Conservation (phyloP, 2,888 invertebrate genomes). For the Protodeltote pygarga region DNA sequence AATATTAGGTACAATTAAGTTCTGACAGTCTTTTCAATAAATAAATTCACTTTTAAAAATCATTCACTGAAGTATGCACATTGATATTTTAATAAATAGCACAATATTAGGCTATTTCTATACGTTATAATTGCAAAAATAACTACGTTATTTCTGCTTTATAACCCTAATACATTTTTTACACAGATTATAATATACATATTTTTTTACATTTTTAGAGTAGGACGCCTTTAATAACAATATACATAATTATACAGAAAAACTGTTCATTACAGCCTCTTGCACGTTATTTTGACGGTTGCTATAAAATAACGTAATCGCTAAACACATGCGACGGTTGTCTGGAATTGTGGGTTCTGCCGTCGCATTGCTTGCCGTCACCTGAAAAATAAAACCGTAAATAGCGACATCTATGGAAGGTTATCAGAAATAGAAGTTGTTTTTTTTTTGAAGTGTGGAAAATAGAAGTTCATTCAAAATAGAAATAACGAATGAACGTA, state of each 20-base stretch:
- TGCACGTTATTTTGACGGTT: slow-evolving; percentile 25
- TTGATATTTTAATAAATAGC: slow-evolving; percentile 31
- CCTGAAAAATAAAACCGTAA: slow-evolving; percentile 66
- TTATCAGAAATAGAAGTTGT: too few relatives aligned
- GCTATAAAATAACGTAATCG: slow-evolving; percentile 28
- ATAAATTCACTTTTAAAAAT: slow-evolving; percentile 53
- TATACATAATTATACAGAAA: slow-evolving; percentile 38
- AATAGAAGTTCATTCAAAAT: background rate
- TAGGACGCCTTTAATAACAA: slow-evolving; percentile 42
- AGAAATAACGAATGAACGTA: too few relatives aligned
- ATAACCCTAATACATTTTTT: slow-evolving; percentile 20
- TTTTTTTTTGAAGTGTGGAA: too few relatives aligned
- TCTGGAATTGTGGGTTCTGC: slow-evolving; percentile 77
- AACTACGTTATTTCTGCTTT: slow-evolving; percentile 39
- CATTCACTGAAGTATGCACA: slow-evolving; percentile 44
- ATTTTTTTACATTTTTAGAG: slow-evolving; percentile 26
- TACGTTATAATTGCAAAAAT: slow-evolving; percentile 28
- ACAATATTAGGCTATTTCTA: slow-evolving; percentile 21
- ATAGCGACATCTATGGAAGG: background rate
- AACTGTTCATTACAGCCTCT: slow-evolving; percentile 10
- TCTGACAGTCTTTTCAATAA: slow-evolving; percentile 67
- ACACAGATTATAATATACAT: slow-evolving; percentile 27
- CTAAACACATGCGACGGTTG: slow-evolving; percentile 82
- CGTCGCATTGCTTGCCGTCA: slow-evolving; percentile 81
- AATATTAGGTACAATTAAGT: slow-evolving; percentile 51